A percentile compares a stretch with the other conserved stretches of the same genome.
Evolutionary conservation across 1,140 invertebrate species (phyloP).

Genomic region (Coptotermes formosanus): DNA sequence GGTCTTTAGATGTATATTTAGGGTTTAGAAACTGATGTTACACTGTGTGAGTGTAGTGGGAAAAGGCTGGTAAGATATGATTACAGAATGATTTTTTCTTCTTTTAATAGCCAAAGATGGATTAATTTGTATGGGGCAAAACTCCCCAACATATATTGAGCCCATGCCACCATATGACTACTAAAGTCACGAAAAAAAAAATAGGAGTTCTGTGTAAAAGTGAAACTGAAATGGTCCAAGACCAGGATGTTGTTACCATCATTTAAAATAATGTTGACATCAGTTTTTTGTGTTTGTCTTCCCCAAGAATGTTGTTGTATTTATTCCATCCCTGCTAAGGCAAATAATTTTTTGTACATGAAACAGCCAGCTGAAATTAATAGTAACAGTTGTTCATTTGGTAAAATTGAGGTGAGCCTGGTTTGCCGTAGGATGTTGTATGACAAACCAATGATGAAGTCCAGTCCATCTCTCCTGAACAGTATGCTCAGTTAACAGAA

Average conservation of each 20-base stretch:
- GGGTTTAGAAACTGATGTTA: neutral
- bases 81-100: neutral
- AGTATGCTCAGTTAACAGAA: neutral
- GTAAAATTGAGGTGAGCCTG: neutral
- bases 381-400: neutral
- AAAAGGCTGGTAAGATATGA: neutral
- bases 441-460: neutral
- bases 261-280: neutral
- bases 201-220: neutral
- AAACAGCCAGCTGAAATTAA: neutral
- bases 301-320: neutral
- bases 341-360: neutral
- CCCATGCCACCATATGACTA: constrained; percentile 13
- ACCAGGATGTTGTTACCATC: constrained; percentile 1
- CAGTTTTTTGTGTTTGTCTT: neutral
- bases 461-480: too few species aligned
- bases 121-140: neutral
- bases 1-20: neutral
- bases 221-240: constrained; percentile 15
- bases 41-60: neutral
- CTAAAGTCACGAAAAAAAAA: neutral
- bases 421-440: neutral
- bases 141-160: neutral
- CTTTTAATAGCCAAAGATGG: constrained; percentile 8
- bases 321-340: constrained; percentile 1